Conservation (phyloP, 2,797 vertebrate species). For the Threskiornis aethiopicus region DNA sequence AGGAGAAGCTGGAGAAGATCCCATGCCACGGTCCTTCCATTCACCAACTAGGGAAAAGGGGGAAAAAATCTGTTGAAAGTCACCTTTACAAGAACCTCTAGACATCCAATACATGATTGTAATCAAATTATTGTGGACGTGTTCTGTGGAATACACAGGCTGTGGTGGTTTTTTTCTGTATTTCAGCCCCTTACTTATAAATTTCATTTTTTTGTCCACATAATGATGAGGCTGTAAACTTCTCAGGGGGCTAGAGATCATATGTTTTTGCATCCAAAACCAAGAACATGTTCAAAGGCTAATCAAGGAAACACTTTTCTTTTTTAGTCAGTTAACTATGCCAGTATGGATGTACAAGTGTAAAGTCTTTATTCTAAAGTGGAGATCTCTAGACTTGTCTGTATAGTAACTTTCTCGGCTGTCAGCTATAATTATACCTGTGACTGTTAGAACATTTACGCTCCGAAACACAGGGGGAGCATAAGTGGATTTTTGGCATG, state of each 20-base stretch:
- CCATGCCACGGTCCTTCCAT: background rate
- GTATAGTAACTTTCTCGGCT: background rate
- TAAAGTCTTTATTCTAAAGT: background rate
- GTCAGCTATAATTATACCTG: constrained; percentile 33
- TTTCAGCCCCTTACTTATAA: background rate
- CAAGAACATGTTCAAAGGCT: background rate
- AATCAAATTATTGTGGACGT: background rate
- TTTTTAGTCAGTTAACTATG: background rate
- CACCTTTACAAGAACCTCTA: background rate
- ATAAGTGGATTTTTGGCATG: background rate
- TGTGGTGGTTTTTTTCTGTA: background rate
- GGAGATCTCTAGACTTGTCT: background rate
- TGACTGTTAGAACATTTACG: background rate
- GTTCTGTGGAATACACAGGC: background rate
- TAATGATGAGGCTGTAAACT: background rate
- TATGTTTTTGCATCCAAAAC: background rate
- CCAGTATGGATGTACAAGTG: background rate
- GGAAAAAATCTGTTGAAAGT: background rate
- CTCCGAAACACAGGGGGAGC: background rate
- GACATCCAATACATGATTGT: background rate
- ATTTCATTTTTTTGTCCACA: background rate
- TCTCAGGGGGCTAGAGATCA: background rate
- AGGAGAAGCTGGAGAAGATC: background rate
- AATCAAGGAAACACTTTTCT: background rate
- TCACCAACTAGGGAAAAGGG: background rate